Percentiles rank a stretch among this genome's conserved stretches.
Evolutionary conservation across 2,113 vertebrate genomes (phyloP).

Genomic region (Chaenocephalus aceratus): DNA sequence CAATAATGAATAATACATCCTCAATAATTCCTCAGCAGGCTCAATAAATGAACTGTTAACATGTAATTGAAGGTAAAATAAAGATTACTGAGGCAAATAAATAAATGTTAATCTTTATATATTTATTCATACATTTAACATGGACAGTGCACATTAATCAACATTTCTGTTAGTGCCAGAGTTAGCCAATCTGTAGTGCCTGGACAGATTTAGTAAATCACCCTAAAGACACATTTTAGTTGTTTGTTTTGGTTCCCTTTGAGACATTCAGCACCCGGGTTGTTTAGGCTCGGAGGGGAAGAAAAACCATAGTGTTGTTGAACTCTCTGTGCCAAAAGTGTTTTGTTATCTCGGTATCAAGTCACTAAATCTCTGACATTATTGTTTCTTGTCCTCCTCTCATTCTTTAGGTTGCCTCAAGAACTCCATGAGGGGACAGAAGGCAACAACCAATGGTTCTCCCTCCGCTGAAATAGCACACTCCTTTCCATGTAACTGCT

Average conservation of each 20-base stretch:
- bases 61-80: too few relatives aligned
- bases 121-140: too few relatives aligned
- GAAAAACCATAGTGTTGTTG: background rate
- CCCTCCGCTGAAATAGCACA: conserved; percentile 18
- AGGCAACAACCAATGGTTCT: conserved; percentile 6
- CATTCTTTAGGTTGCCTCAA: conserved; percentile 33
- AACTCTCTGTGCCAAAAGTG: background rate
- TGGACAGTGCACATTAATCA: too few relatives aligned
- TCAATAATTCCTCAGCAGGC: too few relatives aligned
- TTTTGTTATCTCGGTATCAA: background rate
- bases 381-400: background rate
- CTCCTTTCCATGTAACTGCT: conserved; percentile 40
- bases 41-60: too few relatives aligned
- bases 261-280: background rate
- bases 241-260: background rate
- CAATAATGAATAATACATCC: too few relatives aligned
- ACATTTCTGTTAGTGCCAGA: too few relatives aligned
- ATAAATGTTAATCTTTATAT: too few relatives aligned
- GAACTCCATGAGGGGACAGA: conserved; percentile 37
- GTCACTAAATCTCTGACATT: conserved; percentile 22
- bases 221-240: too few relatives aligned
- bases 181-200: too few relatives aligned
- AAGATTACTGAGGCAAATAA: too few relatives aligned
- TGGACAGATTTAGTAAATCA: too few relatives aligned
- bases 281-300: background rate